Percentiles rank a stretch among this genome's conserved stretches.
These are phyloP conservation scores for Halcyon senegalensis DNA, from an alignment of 2,113 vertebrate species.

Conservation along the genomic window DNA sequence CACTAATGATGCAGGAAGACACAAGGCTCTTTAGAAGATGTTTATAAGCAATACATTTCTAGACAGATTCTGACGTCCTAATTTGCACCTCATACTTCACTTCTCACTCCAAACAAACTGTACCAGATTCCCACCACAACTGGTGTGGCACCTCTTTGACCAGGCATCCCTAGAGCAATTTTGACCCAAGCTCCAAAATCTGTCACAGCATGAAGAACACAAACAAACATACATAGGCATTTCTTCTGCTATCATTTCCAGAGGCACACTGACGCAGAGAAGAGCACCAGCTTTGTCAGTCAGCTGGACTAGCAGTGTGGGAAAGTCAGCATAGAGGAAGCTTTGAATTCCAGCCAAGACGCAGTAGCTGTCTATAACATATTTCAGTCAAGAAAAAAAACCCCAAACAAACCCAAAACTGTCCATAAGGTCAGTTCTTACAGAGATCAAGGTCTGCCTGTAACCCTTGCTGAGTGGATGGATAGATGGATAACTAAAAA, in stretches of 20 bases:
- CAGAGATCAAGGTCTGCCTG: not conserved
- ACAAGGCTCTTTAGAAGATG: not conserved
- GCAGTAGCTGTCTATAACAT: not conserved
- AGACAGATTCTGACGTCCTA: not conserved
- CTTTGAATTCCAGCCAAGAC: not conserved
- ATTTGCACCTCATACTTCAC: not conserved
- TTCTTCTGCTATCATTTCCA: not conserved
- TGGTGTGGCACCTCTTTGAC: not conserved
- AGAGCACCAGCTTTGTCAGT: not conserved
- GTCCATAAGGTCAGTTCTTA: not conserved
- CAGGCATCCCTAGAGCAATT: not conserved
- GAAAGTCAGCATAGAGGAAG: not conserved
- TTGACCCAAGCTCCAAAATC: not conserved
- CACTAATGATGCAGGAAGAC: not conserved
- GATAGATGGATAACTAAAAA: not conserved
- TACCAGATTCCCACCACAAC: not conserved
- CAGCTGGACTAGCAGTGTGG: not conserved
- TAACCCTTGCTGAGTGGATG: not conserved
- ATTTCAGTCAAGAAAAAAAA: not conserved
- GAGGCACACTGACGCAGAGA: not conserved
- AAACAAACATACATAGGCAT: rapidly evolving
- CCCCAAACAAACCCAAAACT: not conserved
- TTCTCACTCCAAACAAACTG: not conserved
- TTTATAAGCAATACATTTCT: not conserved
- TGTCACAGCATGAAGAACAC: not conserved